Conservation (phyloP, 1,140 invertebrate genomes). For the Nasonia vitripennis region DNA sequence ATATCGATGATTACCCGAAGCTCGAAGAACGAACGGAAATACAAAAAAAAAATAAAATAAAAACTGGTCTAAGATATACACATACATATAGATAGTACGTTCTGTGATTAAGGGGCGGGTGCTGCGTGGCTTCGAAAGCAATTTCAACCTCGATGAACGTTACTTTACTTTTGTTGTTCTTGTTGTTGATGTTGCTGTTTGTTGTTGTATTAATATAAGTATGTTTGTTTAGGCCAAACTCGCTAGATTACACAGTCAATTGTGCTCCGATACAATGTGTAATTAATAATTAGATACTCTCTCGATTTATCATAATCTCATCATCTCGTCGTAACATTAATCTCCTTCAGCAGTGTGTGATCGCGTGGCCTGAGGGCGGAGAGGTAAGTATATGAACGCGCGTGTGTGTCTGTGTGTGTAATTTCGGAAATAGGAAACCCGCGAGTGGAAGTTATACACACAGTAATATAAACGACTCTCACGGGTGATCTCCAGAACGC, state of each 20-base stretch:
- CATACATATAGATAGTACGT: background rate
- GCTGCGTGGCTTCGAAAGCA: conserved; percentile 51
- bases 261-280: conserved; percentile 67
- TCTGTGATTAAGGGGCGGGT: conserved; percentile 27
- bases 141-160: conserved; percentile 59
- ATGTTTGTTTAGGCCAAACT: conserved; percentile 69
- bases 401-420: background rate
- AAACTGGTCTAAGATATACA: background rate
- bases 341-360: too few relatives aligned
- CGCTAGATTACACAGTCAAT: conserved; percentile 63
- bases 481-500: too few relatives aligned
- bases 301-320: conserved; percentile 34
- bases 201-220: background rate
- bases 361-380: too few relatives aligned
- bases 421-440: background rate
- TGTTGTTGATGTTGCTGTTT: background rate
- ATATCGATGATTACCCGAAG: background rate
- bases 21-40: background rate
- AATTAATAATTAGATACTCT: conserved; percentile 54
- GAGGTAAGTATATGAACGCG: background rate
- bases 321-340: background rate
- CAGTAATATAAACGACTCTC: too few relatives aligned
- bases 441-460: too few relatives aligned
- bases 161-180: background rate
- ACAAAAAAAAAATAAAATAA: background rate